Evolutionary conservation across 2,797 vertebrate genomes (phyloP).

Genomic region (Babyrousa celebensis): DNA sequence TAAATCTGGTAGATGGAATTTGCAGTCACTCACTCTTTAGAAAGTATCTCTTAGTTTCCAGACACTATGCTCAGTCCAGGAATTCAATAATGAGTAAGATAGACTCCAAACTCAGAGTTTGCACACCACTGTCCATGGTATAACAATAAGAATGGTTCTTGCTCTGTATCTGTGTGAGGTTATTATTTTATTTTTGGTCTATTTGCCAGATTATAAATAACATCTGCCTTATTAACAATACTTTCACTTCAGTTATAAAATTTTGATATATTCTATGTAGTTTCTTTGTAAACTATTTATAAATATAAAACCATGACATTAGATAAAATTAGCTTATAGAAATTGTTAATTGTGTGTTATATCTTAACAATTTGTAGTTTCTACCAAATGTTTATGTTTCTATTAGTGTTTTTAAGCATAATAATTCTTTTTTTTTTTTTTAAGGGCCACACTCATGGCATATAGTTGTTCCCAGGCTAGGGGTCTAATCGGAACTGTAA

Average conservation of each 20-base stretch:
- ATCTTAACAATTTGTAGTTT: slow-evolving; percentile 78
- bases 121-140: not conserved
- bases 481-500: too few species aligned
- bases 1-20: not conserved
- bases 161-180: not conserved
- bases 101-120: not conserved
- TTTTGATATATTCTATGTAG: not conserved
- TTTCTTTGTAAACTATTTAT: slow-evolving; percentile 40
- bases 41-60: not conserved
- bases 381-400: slow-evolving; percentile 74
- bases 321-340: slow-evolving; percentile 69
- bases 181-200: not conserved
- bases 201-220: not conserved
- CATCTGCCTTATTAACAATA: not conserved
- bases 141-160: not conserved
- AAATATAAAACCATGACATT: slow-evolving; percentile 27
- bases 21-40: not conserved
- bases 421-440: not conserved
- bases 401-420: slow-evolving; percentile 77
- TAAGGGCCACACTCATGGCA: too few species aligned
- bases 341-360: not conserved
- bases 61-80: not conserved
- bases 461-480: too few species aligned
- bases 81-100: not conserved
- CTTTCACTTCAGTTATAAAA: not conserved